A percentile compares a stretch with the other conserved stretches of the same genome.
phyloP scores from a whole-genome alignment of 2,888 invertebrate genomes.

The Chorisops tibialis region DNA sequence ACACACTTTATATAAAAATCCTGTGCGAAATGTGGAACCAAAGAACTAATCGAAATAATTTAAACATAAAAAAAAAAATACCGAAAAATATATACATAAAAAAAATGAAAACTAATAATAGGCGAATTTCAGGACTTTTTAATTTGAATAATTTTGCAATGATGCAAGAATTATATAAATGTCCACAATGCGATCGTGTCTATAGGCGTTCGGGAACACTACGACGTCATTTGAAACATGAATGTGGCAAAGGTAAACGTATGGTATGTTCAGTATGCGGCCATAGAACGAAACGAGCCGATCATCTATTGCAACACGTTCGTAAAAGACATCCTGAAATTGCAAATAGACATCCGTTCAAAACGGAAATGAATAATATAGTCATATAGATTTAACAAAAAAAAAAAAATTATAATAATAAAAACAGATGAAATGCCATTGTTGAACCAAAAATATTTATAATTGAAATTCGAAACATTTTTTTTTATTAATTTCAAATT shows the following conservation, averaged over 20 bases:
- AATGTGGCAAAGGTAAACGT: conserved; percentile 56
- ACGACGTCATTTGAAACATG: conserved; percentile 55
- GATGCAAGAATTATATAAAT: conserved; percentile 45
- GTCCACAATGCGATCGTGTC: conserved; percentile 54
- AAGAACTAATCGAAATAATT: neutral
- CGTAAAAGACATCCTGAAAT: conserved; percentile 53
- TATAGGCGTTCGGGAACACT: conserved; percentile 58
- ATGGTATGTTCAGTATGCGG: conserved; percentile 56
- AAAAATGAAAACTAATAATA: conserved; percentile 29
- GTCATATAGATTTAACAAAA: too few species aligned
- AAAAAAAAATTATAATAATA: neutral
- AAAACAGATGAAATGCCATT: neutral
- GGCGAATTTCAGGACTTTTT: conserved; percentile 38
- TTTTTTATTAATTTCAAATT: neutral
- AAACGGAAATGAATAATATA: conserved; percentile 10
- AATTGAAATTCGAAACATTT: neutral
- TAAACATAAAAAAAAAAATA: neutral
- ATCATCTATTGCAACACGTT: conserved; percentile 56
- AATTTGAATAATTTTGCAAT: conserved; percentile 31
- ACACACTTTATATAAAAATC: neutral
- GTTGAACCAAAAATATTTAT: neutral
- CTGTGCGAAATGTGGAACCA: neutral
- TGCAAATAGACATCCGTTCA: conserved; percentile 48
- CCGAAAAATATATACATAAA: neutral
- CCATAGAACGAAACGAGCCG: conserved; percentile 56